Conservation (phyloP, 2,113 vertebrate species). For the Micronisus gabar region DNA sequence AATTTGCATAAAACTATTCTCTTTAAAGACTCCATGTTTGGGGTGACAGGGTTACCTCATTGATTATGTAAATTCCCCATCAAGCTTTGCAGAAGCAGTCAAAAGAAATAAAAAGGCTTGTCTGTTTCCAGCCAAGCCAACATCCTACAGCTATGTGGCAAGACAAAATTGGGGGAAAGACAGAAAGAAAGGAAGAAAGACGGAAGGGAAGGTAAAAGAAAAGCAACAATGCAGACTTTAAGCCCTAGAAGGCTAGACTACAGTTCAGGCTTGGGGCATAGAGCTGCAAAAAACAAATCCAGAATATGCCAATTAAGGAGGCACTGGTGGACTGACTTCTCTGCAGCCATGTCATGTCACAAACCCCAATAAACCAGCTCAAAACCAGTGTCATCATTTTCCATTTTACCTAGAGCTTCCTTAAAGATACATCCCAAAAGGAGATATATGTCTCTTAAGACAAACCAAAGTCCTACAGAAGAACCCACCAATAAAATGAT, state of each 20-base stretch:
- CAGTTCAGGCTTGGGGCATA: background rate
- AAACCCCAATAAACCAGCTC: background rate
- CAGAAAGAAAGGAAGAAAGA: background rate
- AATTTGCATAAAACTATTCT: slow-evolving; percentile 98
- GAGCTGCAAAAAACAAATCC: background rate
- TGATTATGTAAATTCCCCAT: slow-evolving; percentile 96
- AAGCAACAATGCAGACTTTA: background rate
- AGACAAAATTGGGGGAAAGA: slow-evolving; percentile 24
- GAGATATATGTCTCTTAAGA: background rate
- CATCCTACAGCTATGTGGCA: slow-evolving; percentile 61
- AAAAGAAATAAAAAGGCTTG: slow-evolving; percentile 85
- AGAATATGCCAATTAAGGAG: background rate
- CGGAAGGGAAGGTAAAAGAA: background rate
- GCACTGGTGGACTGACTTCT: background rate
- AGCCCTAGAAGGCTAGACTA: background rate
- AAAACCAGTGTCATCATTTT: background rate
- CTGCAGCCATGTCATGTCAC: background rate
- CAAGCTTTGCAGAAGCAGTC: slow-evolving; percentile 87
- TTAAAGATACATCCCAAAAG: background rate
- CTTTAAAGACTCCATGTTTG: slow-evolving; percentile 91
- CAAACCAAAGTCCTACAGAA: background rate
- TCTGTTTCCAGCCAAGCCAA: slow-evolving; percentile 73
- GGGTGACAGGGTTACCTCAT: slow-evolving; percentile 94
- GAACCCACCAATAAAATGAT: background rate
- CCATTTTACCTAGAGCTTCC: background rate